Percentiles rank a stretch among this genome's conserved stretches.
phyloP scores from a whole-genome alignment of 2,113 vertebrate genomes.

The Phalacrocorax carbo region DNA sequence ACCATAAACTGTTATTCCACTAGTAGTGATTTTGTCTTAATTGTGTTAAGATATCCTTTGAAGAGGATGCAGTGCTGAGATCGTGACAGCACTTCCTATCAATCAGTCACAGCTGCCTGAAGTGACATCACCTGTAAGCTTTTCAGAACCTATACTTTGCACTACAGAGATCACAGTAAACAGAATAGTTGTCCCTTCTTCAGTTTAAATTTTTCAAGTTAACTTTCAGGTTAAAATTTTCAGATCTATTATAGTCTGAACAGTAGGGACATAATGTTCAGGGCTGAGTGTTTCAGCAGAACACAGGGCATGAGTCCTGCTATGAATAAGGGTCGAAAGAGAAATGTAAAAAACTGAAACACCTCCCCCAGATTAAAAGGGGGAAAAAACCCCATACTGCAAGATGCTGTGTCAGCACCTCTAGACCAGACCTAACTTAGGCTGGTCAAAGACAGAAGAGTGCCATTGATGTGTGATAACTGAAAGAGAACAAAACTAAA shows the following conservation, averaged over 20 bases:
- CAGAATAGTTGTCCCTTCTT: not conserved
- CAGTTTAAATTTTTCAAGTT: not conserved
- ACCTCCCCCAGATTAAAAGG: accelerated
- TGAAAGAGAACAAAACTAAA: not conserved
- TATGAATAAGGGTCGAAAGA: not conserved
- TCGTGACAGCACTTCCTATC: not conserved
- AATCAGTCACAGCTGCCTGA: not conserved
- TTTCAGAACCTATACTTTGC: not conserved
- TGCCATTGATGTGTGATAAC: not conserved
- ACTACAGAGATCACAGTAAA: not conserved
- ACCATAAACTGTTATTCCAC: not conserved
- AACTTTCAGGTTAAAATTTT: not conserved
- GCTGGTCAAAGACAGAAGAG: not conserved
- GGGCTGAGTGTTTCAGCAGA: not conserved
- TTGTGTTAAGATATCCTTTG: not conserved
- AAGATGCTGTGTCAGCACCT: not conserved
- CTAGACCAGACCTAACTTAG: not conserved
- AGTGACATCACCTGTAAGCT: not conserved
- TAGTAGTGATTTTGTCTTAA: not conserved
- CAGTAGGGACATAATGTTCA: not conserved
- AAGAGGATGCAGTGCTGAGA: not conserved
- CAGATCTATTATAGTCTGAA: not conserved
- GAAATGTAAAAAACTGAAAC: not conserved
- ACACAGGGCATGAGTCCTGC: not conserved
- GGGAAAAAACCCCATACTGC: accelerated